Evolutionary conservation across 2,888 invertebrate species (phyloP).

Genomic region (Neoaliturus tenellus): DNA sequence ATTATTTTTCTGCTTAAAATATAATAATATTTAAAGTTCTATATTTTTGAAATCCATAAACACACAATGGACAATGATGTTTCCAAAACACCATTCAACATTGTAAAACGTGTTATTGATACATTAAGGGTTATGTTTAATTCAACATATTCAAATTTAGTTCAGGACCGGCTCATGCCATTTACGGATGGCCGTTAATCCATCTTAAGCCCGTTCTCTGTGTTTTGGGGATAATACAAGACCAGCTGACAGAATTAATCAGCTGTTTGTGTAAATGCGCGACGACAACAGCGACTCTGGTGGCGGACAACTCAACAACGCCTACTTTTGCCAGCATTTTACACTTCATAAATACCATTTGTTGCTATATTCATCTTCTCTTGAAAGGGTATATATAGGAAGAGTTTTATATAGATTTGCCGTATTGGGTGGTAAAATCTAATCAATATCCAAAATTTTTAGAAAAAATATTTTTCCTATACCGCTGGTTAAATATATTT

Average conservation of each 20-base stretch:
- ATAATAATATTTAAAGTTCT: too few relatives aligned
- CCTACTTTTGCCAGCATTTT: neutral
- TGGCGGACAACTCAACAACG: neutral
- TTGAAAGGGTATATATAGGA: too few relatives aligned
- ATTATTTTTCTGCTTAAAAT: too few relatives aligned
- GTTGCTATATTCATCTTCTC: too few relatives aligned
- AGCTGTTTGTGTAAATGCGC: conserved; percentile 18
- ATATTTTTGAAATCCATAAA: too few relatives aligned
- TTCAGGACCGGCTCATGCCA: neutral
- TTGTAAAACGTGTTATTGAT: neutral
- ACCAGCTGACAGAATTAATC: conserved; percentile 16
- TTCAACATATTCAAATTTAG: neutral
- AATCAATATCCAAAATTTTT: too few relatives aligned
- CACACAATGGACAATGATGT: too few relatives aligned
- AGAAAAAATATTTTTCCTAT: too few relatives aligned
- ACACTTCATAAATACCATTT: neutral
- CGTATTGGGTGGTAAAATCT: too few relatives aligned
- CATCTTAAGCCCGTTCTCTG: neutral
- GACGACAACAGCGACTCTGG: neutral
- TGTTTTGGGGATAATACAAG: neutral
- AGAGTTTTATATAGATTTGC: too few relatives aligned
- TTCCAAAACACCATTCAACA: too few relatives aligned
- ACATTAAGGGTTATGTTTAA: neutral
- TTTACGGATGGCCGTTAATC: neutral
- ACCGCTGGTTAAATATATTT: too few relatives aligned